Evolutionary conservation across 2,113 vertebrate species (phyloP), one percentile per base, ranked within the genome.

Genomic region (Atherinomorus stipes): DNA sequence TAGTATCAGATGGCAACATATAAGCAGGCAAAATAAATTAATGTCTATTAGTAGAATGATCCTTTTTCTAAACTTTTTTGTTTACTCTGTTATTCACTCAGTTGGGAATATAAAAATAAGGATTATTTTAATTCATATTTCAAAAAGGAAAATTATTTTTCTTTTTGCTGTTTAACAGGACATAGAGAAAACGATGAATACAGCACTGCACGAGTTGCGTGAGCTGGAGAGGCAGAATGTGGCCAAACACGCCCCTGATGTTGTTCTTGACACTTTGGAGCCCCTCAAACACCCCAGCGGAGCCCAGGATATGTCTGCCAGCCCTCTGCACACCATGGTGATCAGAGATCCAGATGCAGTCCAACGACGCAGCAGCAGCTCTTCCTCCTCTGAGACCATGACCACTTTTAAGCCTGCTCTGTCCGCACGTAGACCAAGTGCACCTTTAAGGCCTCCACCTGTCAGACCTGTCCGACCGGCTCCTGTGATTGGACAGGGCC

Each of bases 171-270:
- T 81, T 69, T 84, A 10, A 0, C 91, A 99, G 98, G 98, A 99
- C 91, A 99, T 99, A 18, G 98, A 99, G 93, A 98, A 99, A 94
- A 99, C 98, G 21, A 99, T 99, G 97, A 99, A 95, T 87, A 99
- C 98, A 0, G 97, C 98, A 0, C 94, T 99, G 62, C 96, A 98
- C 0, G 98, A 99, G 91, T 81, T 99, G 83, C 94, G 97, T 15
- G 98, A 99, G 83, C 95, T 99, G 57, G 98, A 99, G 92, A 90
- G 97, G 72, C 98, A 99, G 92, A 99, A 99, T 89, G 98, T 97
- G 0, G 97, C 93, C 89, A 99, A 99, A 88, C 98, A 99, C 56
- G 97, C 98, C 0, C 98, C 98, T 0, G 98, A 98, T 0, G 96
- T 99, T 69, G 98, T 99, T 44, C 94, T 99, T 88, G 98, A 99